Evolutionary conservation across 2,797 vertebrate species (phyloP).

Genomic region (Synanceia verrucosa): DNA sequence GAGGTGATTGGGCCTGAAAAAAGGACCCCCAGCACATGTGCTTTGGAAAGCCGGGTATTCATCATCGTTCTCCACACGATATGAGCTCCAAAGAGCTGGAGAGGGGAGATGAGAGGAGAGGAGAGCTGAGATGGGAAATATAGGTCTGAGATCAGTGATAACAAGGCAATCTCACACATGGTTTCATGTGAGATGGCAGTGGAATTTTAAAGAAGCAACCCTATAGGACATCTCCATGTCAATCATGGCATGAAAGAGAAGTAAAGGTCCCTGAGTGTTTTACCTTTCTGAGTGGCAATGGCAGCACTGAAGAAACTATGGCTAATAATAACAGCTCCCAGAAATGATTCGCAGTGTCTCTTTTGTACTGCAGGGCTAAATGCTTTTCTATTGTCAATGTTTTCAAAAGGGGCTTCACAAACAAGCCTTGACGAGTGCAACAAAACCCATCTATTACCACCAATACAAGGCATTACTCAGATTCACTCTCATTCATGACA

Average conservation of each 20-base stretch:
- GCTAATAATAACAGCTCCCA: constrained; percentile 74
- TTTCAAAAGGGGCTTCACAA: constrained; percentile 78
- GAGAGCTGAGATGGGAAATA: constrained; percentile 70
- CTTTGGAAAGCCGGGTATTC: constrained; percentile 70
- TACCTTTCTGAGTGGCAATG: constrained; percentile 57
- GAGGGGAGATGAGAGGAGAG: constrained; percentile 57
- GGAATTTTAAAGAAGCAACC: constrained; percentile 73
- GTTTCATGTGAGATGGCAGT: constrained; percentile 72
- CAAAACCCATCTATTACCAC: constrained; percentile 83
- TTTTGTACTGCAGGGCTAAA: constrained; percentile 77
- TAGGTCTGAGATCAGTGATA: constrained; percentile 79
- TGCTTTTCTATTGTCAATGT: constrained; percentile 77
- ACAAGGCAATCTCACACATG: constrained; percentile 84
- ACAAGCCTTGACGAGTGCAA: constrained; percentile 81
- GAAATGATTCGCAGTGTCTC: constrained; percentile 71
- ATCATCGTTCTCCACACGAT: constrained; percentile 70
- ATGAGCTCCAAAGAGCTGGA: constrained; percentile 59
- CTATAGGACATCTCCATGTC: constrained; percentile 76
- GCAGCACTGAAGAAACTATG: constrained; percentile 44
- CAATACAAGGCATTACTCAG: constrained; percentile 81
- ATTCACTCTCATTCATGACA: constrained; percentile 82
- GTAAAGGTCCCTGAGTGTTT: constrained; percentile 61
- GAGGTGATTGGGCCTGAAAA: constrained; percentile 30
- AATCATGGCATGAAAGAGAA: constrained; percentile 64
- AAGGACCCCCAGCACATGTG: constrained; percentile 57